A percentile compares a stretch with the other conserved stretches of the same genome.
Conservation (phyloP, 2,888 invertebrate species). For the Cosmorhoe ocellata region DNA sequence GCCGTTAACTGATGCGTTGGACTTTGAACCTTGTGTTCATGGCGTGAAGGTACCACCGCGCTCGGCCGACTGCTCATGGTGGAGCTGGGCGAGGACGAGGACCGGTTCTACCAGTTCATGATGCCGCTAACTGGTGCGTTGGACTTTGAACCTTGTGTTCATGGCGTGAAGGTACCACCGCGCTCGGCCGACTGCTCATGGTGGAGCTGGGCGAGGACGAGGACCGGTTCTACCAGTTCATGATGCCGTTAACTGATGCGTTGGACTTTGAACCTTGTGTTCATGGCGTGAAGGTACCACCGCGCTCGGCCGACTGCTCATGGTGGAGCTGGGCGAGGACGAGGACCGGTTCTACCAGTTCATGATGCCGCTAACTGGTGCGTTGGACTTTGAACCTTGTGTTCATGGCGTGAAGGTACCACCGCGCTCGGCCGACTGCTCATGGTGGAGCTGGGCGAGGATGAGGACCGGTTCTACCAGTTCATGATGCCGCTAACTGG, state of each 20-base stretch:
- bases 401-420: too few species aligned
- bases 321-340: too few species aligned
- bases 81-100: slow-evolving; percentile 98
- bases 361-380: slow-evolving; percentile 96
- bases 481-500: slow-evolving; percentile 98
- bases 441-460: too few species aligned
- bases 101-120: slow-evolving; percentile 97
- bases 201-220: slow-evolving; percentile 99
- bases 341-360: slow-evolving; percentile 70
- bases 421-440: not conserved
- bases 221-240: slow-evolving; percentile 96
- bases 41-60: too few species aligned
- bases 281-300: too few species aligned
- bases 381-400: too few species aligned
- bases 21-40: too few species aligned
- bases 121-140: slow-evolving; percentile 92
- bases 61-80: slow-evolving; percentile 97
- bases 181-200: slow-evolving; percentile 96
- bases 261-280: too few species aligned
- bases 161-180: too few species aligned
- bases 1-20: slow-evolving; percentile 91
- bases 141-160: too few species aligned
- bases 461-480: not conserved
- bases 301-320: not conserved
- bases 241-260: slow-evolving; percentile 94